Evolutionary conservation across 2,113 vertebrate species (phyloP).

Genomic region (Lepidothrix coronata): DNA sequence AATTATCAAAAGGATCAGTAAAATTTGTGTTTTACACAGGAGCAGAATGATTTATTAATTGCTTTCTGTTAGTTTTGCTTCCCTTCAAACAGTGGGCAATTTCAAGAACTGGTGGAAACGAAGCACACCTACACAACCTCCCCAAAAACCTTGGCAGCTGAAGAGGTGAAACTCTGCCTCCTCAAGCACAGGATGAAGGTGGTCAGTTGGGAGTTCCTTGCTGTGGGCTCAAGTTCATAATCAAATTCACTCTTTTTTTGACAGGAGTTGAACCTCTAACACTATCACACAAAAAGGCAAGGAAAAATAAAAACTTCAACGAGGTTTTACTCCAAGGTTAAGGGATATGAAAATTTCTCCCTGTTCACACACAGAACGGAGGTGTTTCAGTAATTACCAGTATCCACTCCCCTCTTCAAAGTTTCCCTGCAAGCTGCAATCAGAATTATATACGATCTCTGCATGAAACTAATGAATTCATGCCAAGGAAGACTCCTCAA

Average conservation of each 20-base stretch:
- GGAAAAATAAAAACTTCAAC: background rate
- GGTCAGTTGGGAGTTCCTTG: background rate
- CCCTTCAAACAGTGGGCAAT: background rate
- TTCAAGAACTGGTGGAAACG: background rate
- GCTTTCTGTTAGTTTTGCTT: background rate
- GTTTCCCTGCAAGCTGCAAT: conserved; percentile 64
- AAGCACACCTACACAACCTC: background rate
- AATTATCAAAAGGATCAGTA: background rate
- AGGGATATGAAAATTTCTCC: background rate
- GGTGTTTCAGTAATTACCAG: conserved; percentile 49
- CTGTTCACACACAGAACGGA: background rate
- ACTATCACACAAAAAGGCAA: background rate
- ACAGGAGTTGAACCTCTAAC: background rate
- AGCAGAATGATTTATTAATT: background rate
- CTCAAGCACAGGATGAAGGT: background rate
- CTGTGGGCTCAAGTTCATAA: background rate
- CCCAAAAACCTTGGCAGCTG: background rate
- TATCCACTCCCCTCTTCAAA: conserved; percentile 34
- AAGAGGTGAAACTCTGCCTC: background rate
- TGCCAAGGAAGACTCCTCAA: conserved; percentile 45
- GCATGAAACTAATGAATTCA: conserved; percentile 68
- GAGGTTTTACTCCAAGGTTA: background rate
- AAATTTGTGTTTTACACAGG: background rate
- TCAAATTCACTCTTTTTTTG: background rate
- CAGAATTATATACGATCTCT: conserved; percentile 61